Base-by-base conservation (phyloP, 2,797 vertebrate species). In the Periparus ater region DNA sequence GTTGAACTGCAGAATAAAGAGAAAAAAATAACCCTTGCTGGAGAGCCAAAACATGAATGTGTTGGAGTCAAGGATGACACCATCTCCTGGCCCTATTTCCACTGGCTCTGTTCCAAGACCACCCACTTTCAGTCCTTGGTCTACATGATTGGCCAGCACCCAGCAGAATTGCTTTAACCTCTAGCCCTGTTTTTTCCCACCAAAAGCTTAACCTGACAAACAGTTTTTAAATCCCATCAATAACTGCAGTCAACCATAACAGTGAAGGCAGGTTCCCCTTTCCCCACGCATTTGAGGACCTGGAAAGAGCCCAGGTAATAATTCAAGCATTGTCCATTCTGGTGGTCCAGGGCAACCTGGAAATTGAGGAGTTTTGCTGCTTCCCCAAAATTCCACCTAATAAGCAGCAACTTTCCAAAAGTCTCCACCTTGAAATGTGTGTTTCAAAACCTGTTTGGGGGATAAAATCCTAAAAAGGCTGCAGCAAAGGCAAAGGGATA, bases 21-120 rank as follows among this genome's bases (percentile, higher is more conserved):
- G 54, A 74, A 80, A 78, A 78, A 94, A 93, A 95, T 70, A 91
- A 76, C 66, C 76, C 54, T 85, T 74, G 51, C 78, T 85, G 42
- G 93, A 91, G 91, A 95, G 50, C 78, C 86, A 83, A 92, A 78
- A 66, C 62, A 25, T 11, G 60, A 75, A 55, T 20, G 55, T 92
- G 91, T 42, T 93, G 53, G 82, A 96, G 80, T 92, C 70, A 85
- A 68, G 62, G 92, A 96, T 96, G 93, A 95, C 79, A 96, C 93
- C 87, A 92, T 94, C 94, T 88, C 82, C 73, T 89, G 92, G 95
- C 75, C 62, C 53, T 81, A 1, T 79, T 89, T 92, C 9, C 14
- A 50, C 55, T 91, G 91, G 95, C 82, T 88, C 19, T 92, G 84
- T 45, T 81, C 92, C 95, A 93, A 70, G 93, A 94, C 93, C 95